These are phyloP conservation scores for Pica pica DNA, from an alignment of 2,113 vertebrate genomes.

Conservation along the genomic window DNA sequence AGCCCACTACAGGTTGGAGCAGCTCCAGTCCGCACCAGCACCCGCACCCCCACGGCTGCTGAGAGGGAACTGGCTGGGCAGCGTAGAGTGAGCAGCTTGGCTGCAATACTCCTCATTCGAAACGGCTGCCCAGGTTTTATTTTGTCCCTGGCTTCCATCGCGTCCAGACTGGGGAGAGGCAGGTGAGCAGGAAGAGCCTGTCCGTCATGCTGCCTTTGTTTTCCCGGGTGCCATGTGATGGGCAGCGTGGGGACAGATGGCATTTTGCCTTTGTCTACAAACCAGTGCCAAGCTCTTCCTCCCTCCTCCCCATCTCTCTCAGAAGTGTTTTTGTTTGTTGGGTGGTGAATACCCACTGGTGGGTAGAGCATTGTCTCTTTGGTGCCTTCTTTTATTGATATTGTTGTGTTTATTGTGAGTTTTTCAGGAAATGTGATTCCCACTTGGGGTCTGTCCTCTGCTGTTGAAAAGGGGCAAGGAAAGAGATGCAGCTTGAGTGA, in stretches of 20 bases:
- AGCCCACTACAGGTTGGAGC: rapidly evolving
- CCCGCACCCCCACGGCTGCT: rapidly evolving
- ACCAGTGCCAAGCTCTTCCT: not conserved
- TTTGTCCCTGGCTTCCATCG: not conserved
- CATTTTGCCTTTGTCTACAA: not conserved
- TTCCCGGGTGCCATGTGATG: rapidly evolving
- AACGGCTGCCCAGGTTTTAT: no score
- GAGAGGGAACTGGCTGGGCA: not conserved
- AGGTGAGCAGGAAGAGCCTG: not conserved
- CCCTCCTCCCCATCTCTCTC: not conserved
- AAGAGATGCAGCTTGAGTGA: not conserved
- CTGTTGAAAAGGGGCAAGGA: not conserved
- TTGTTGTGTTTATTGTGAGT: not conserved
- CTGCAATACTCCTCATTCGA: rapidly evolving
- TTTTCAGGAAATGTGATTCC: not conserved
- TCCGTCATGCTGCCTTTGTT: rapidly evolving
- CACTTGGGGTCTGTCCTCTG: not conserved
- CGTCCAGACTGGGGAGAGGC: not conserved
- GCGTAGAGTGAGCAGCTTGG: rapidly evolving
- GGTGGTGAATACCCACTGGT: not conserved
- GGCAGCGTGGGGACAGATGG: not conserved
- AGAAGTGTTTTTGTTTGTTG: not conserved
- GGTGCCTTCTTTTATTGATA: not conserved
- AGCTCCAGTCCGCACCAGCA: rapidly evolving
- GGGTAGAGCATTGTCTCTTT: not conserved